Percentiles rank a stretch among this genome's conserved stretches.
These are phyloP conservation scores for Diarsia mendica DNA, from an alignment of 2,888 invertebrate genomes.

Conservation along the genomic window DNA sequence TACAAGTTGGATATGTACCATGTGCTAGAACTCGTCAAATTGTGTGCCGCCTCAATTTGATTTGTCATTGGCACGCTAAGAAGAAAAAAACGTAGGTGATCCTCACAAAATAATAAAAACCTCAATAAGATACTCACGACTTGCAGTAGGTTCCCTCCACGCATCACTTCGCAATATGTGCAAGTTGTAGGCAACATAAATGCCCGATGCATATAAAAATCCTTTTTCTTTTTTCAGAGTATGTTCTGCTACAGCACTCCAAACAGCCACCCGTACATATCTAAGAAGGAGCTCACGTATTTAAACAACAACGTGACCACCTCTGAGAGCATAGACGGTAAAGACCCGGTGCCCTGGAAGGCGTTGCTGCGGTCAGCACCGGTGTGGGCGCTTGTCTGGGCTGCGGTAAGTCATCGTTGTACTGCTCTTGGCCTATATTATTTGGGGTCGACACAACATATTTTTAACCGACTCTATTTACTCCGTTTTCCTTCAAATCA, in stretches of 20 bases:
- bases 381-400: conserved; percentile 93
- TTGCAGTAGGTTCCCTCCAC: neutral
- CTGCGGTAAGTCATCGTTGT: conserved; percentile 88
- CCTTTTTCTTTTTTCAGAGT: conserved; percentile 77
- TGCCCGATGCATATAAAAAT: neutral
- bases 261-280: conserved; percentile 88
- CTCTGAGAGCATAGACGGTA: conserved; percentile 84
- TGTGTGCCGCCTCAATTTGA: too few relatives aligned
- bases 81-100: neutral
- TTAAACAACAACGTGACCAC: conserved; percentile 90
- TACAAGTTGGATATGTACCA: neutral
- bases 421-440: too few relatives aligned
- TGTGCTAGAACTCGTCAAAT: too few relatives aligned
- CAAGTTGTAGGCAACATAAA: neutral
- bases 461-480: too few relatives aligned
- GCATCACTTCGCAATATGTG: neutral
- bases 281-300: conserved; percentile 88
- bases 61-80: too few relatives aligned
- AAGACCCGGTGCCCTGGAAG: conserved; percentile 93
- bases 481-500: too few relatives aligned
- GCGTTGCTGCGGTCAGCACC: conserved; percentile 92
- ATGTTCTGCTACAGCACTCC: conserved; percentile 89
- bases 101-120: neutral
- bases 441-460: too few relatives aligned
- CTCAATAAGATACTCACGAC: too few relatives aligned